Evolutionary conservation across 2,113 vertebrate genomes (phyloP).

Genomic region (Xenus cinereus): DNA sequence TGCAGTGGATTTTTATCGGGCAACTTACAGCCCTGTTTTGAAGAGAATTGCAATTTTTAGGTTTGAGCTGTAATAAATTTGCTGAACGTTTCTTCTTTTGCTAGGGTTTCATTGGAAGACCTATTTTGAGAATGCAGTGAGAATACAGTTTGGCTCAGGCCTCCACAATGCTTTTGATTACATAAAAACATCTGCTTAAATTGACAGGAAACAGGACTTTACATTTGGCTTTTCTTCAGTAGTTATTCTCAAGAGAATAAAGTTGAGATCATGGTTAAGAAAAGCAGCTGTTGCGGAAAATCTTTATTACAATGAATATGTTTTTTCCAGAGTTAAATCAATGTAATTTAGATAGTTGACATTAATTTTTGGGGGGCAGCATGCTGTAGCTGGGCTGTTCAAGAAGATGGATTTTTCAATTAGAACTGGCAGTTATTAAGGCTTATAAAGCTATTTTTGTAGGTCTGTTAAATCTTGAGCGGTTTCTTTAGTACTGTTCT

Average conservation of each 20-base stretch:
- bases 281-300: conserved; percentile 74
- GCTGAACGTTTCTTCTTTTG: not conserved
- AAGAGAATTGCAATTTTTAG: not conserved
- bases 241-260: conserved; percentile 61
- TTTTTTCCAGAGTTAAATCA: conserved; percentile 61
- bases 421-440: not conserved
- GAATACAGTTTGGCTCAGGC: conserved; percentile 18
- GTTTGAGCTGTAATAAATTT: not conserved
- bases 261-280: conserved; percentile 70
- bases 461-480: not conserved
- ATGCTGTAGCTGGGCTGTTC: not conserved
- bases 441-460: not conserved
- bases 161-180: conserved; percentile 61
- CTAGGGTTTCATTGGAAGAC: not conserved
- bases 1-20: not conserved
- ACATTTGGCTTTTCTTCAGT: conserved; percentile 69
- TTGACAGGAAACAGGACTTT: conserved; percentile 70
- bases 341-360: conserved; percentile 27
- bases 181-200: conserved; percentile 70
- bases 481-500: not conserved
- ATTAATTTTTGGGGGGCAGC: not conserved
- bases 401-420: not conserved
- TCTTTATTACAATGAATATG: conserved; percentile 41
- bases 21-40: not conserved
- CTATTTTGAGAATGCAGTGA: conserved; percentile 19